phyloP scores from a whole-genome alignment of 2,797 vertebrate species.

The Gymnocypris eckloni region DNA sequence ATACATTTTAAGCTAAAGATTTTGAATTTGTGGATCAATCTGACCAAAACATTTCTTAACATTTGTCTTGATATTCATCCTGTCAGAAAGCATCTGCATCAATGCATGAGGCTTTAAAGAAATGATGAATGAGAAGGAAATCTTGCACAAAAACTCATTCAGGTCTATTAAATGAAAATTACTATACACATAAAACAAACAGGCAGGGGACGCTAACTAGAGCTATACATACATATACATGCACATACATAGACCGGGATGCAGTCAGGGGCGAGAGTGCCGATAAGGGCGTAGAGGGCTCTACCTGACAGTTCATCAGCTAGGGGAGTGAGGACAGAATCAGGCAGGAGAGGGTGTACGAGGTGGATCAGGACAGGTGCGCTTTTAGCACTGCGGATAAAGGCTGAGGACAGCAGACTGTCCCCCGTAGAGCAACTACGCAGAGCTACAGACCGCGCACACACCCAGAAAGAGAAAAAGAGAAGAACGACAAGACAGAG shows the following conservation, averaged over 20 bases:
- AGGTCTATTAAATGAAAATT: background rate
- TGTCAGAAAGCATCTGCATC: constrained; percentile 13
- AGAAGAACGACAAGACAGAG: constrained; percentile 71
- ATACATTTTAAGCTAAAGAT: too few species aligned
- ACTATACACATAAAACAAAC: background rate
- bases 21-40: background rate
- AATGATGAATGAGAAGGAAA: background rate
- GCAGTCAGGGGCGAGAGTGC: constrained; percentile 67
- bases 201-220: constrained; percentile 1
- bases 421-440: constrained; percentile 99
- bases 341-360: constrained; percentile 98
- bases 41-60: background rate
- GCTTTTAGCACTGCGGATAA: constrained; percentile 99
- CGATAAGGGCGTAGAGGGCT: constrained; percentile 76
- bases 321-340: constrained; percentile 98
- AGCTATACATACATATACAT: constrained; percentile 25
- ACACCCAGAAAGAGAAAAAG: constrained; percentile 82
- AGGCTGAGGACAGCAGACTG: constrained; percentile 99
- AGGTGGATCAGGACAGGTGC: constrained; percentile 99
- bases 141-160: background rate
- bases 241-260: constrained; percentile 32
- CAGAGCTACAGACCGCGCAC: constrained; percentile 86
- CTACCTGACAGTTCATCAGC: constrained; percentile 99
- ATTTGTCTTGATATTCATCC: background rate
- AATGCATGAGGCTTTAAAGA: background rate